A percentile compares a stretch with the other conserved stretches of the same genome.
These are phyloP conservation scores for Nerophis lumbriciformis DNA, from an alignment of 2,113 vertebrate genomes.

Conservation along the genomic window DNA sequence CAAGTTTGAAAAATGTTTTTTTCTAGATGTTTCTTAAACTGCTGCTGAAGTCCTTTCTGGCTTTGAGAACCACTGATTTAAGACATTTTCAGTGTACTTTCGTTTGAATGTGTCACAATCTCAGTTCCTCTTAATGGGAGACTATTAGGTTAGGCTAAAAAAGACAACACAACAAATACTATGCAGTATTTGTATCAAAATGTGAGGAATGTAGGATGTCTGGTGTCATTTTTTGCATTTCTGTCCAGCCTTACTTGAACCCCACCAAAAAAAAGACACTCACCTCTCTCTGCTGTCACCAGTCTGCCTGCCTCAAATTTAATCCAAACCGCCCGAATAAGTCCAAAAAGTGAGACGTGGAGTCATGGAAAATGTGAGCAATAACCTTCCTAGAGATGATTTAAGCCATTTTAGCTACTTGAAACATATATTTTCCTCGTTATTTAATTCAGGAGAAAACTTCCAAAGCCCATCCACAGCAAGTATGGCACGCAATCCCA, in stretches of 20 bases:
- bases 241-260: neutral
- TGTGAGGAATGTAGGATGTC: too few relatives aligned
- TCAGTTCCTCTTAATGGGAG: conserved; percentile 34
- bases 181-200: neutral
- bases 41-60: too few relatives aligned
- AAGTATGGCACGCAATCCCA: conserved; percentile 37
- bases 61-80: too few relatives aligned
- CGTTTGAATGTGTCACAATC: conserved; percentile 20
- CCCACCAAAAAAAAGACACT: conserved; percentile 31
- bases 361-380: neutral
- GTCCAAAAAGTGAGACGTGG: neutral
- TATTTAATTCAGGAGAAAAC: conserved; percentile 17
- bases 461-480: conserved; percentile 52
- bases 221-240: neutral
- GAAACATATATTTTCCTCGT: neutral
- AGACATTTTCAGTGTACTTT: neutral
- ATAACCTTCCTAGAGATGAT: neutral
- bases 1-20: too few relatives aligned
- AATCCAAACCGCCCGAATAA: conserved; percentile 16
- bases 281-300: conserved; percentile 65
- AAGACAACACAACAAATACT: neutral
- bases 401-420: conserved; percentile 54
- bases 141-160: conserved; percentile 21
- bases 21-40: too few relatives aligned
- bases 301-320: conserved; percentile 25